Conservation (phyloP, 2,113 vertebrate species). For the Phoenicopterus ruber region DNA sequence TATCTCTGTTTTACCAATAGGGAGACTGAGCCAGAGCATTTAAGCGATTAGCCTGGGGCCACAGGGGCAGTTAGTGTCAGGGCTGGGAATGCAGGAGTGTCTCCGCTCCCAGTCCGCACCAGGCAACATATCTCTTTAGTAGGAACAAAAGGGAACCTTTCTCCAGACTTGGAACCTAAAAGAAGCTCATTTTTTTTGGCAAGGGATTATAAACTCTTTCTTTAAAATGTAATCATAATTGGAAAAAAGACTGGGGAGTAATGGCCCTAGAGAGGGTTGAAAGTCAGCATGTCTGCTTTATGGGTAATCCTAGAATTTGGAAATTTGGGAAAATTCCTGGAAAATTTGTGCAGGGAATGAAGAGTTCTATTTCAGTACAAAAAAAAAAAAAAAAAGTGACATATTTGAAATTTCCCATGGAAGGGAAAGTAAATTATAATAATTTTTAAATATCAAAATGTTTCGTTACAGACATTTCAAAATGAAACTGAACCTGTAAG, state of each 20-base stretch:
- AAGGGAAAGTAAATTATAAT: conserved; percentile 50
- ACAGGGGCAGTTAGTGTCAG: conserved; percentile 25
- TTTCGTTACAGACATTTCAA: conserved; percentile 53
- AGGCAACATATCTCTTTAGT: conserved; percentile 54
- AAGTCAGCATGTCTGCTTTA: background rate
- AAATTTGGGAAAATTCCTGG: conserved; percentile 24
- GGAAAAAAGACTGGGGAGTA: conserved; percentile 8
- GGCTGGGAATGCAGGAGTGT: conserved; percentile 57
- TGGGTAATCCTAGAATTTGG: background rate
- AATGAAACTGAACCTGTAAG: conserved; percentile 67
- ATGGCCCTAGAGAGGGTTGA: conserved; percentile 1
- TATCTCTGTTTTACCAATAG: conserved; percentile 63
- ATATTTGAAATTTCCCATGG: conserved; percentile 66
- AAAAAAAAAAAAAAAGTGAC: background rate
- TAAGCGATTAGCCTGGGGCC: conserved; percentile 34
- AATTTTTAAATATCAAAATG: conserved; percentile 65
- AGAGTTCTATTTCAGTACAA: background rate
- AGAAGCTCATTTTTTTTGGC: conserved; percentile 40
- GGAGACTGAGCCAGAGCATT: conserved; percentile 62
- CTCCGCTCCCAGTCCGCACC: conserved; percentile 60
- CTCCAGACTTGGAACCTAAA: conserved; percentile 66
- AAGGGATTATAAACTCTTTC: conserved; percentile 55
- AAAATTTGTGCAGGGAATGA: background rate
- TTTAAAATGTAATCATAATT: conserved; percentile 57
- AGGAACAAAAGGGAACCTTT: conserved; percentile 68